Conservation (phyloP, 2,113 vertebrate species). For the Columbina picui region DNA sequence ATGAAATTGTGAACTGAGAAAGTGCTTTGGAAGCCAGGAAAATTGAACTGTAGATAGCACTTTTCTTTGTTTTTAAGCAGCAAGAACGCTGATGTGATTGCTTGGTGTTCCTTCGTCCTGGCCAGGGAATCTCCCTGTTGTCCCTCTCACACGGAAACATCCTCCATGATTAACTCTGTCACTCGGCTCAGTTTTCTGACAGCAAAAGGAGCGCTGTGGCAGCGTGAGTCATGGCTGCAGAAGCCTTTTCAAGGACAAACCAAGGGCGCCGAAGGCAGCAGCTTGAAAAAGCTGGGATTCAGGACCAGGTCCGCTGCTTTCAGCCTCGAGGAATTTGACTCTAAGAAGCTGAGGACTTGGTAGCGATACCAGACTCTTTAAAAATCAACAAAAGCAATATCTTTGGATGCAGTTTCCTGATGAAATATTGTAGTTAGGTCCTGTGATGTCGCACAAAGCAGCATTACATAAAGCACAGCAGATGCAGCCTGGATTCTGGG, state of each 20-base stretch:
- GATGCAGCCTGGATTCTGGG: neutral
- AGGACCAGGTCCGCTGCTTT: neutral
- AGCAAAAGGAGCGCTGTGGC: neutral
- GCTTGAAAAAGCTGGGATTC: neutral
- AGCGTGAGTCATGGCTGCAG: constrained; percentile 50
- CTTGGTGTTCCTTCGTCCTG: neutral
- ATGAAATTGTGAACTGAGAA: neutral
- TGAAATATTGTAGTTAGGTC: neutral
- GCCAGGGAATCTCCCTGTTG: neutral
- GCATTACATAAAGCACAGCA: constrained; percentile 26
- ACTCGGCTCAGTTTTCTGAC: neutral
- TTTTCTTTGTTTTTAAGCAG: neutral
- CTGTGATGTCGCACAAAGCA: neutral
- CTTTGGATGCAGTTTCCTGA: accelerated
- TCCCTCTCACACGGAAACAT: neutral
- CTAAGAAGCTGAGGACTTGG: neutral
- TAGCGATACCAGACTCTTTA: neutral
- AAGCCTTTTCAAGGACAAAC: constrained; percentile 58
- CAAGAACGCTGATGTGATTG: neutral
- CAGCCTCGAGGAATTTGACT: neutral
- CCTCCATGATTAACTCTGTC: neutral
- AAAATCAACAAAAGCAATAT: neutral
- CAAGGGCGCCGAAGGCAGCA: constrained; percentile 53
- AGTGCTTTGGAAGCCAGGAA: neutral
- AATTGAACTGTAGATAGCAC: neutral